Evolutionary conservation across 2,888 invertebrate species (phyloP).

Genomic region (Lydus trimaculatus): DNA sequence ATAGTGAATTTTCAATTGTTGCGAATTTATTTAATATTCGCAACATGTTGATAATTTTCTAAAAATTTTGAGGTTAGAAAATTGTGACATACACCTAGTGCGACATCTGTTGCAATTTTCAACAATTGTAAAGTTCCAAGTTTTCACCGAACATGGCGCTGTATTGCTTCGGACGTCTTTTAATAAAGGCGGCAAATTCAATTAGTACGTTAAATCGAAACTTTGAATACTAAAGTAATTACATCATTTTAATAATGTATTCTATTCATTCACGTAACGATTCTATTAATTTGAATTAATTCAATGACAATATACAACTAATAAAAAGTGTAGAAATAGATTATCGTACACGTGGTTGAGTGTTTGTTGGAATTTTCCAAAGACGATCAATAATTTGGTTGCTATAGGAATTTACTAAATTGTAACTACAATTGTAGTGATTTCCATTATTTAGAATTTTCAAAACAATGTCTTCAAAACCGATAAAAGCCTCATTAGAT

Average conservation of each 20-base stretch:
- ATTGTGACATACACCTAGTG: not conserved
- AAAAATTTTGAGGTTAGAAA: not conserved
- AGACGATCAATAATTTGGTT: conserved; percentile 1
- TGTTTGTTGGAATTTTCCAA: not conserved
- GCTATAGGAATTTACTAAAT: not conserved
- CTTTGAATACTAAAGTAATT: not conserved
- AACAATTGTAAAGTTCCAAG: not conserved
- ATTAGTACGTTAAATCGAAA: not conserved
- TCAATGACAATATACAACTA: not conserved
- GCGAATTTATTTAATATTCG: not conserved
- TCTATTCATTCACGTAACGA: not conserved
- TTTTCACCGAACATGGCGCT: not conserved
- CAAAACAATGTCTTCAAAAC: not conserved
- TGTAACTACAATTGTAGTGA: not conserved
- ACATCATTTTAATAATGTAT: not conserved
- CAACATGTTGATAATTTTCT: not conserved
- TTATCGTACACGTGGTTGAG: not conserved
- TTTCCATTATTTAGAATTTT: not conserved
- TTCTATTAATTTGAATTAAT: not conserved
- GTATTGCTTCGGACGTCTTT: not conserved
- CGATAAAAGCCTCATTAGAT: conserved; percentile 45
- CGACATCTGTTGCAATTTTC: not conserved
- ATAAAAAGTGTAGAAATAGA: not conserved
- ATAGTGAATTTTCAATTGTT: not conserved
- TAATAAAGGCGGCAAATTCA: not conserved